These are phyloP conservation scores for Lerista edwardsae DNA, from an alignment of 2,797 vertebrate genomes.

Conservation along the genomic window DNA sequence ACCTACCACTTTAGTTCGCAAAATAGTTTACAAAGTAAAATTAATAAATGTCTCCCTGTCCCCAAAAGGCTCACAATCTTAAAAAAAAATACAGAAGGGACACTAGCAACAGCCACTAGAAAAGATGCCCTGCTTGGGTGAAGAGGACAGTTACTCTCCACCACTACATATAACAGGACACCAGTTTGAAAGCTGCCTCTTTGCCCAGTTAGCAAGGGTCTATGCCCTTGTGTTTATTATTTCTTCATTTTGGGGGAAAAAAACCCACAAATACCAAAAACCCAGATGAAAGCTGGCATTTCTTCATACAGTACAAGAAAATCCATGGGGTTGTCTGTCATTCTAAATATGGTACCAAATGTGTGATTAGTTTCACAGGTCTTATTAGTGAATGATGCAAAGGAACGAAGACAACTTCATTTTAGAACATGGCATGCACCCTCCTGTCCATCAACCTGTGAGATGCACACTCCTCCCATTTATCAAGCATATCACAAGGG, in stretches of 20 bases:
- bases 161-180: no score
- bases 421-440: background rate
- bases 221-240: background rate
- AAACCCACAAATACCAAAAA: background rate
- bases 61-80: no score
- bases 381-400: background rate
- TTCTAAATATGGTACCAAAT: background rate
- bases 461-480: conserved; percentile 15
- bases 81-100: no score
- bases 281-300: background rate
- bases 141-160: no score
- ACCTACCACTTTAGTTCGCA: no score
- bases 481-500: background rate
- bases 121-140: no score
- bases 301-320: background rate
- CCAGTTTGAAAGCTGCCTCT: no score
- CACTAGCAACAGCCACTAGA: no score
- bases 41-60: no score
- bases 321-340: background rate
- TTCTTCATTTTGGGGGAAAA: background rate
- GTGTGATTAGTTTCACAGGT: background rate
- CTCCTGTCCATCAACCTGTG: background rate
- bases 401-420: background rate
- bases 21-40: no score
- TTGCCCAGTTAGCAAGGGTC: no score